Percentiles rank a stretch among this genome's conserved stretches.
Conservation (phyloP, 2,888 invertebrate species). For the Augiades crinisus region DNA sequence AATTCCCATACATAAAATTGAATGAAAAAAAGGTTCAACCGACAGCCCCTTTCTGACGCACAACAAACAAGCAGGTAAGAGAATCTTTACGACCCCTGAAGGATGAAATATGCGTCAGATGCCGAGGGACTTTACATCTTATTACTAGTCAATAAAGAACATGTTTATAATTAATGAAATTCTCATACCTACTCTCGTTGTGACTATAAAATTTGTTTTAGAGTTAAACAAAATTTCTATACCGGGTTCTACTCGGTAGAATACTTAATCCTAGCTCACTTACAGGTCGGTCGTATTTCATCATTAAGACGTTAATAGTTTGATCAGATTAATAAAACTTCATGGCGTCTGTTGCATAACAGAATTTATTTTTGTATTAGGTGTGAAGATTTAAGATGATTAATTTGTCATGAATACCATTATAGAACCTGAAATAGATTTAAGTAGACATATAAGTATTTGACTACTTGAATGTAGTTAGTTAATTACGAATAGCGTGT, state of each 20-base stretch:
- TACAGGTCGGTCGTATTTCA: background rate
- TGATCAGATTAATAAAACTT: constrained; percentile 5
- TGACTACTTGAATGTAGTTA: no score
- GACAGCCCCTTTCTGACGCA: constrained; percentile 69
- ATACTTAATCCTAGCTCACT: background rate
- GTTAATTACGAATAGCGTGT: no score
- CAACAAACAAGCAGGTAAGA: constrained; percentile 80
- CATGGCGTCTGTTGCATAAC: background rate
- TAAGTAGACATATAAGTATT: no score
- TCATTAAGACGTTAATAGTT: constrained; percentile 7
- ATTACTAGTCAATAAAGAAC: constrained; percentile 54
- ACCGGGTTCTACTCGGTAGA: background rate
- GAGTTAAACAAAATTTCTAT: constrained; percentile 10
- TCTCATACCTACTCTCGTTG: constrained; percentile 10
- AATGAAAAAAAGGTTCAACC: constrained; percentile 71
- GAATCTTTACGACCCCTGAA: constrained; percentile 72
- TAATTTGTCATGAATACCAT: no score
- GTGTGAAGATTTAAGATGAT: background rate
- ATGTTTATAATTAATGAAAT: constrained; percentile 46
- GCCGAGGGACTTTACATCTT: constrained; percentile 66
- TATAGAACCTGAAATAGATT: no score
- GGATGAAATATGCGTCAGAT: constrained; percentile 67
- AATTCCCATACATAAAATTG: constrained; percentile 79
- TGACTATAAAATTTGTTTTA: constrained; percentile 10
- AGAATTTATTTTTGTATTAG: background rate